phyloP scores from a whole-genome alignment of 2,113 vertebrate species.

The Anseranas semipalmata region DNA sequence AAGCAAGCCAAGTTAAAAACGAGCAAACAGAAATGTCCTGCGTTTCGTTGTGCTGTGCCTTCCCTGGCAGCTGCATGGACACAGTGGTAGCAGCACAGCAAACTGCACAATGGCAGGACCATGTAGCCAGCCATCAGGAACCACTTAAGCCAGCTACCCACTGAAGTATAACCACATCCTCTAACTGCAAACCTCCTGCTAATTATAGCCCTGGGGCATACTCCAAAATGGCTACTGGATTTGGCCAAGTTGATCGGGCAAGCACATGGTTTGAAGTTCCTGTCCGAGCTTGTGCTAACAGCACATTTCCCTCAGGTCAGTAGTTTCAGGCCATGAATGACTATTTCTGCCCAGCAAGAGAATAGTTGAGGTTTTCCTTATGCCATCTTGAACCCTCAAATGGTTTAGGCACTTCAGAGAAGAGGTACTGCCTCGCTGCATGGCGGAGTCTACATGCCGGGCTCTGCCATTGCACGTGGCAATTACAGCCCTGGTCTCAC shows the following conservation, averaged over 20 bases:
- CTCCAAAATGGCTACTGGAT: neutral
- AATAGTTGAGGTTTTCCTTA: neutral
- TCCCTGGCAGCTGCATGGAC: neutral
- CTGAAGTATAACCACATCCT: neutral
- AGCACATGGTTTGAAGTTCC: fast-evolving
- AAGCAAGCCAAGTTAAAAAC: neutral
- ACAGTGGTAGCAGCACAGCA: neutral
- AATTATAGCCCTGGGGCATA: neutral
- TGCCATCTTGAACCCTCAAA: neutral
- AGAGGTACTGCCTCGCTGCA: neutral
- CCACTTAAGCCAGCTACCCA: neutral
- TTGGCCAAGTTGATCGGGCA: fast-evolving
- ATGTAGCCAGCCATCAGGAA: fast-evolving
- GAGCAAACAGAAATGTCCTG: neutral
- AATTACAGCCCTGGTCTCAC: neutral
- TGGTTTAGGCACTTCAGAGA: neutral
- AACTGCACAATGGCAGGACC: neutral
- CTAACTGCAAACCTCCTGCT: neutral
- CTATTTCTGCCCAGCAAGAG: neutral
- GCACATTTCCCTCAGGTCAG: neutral
- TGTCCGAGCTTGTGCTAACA: neutral
- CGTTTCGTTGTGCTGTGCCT: neutral
- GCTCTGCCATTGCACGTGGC: neutral
- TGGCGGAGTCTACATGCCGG: neutral
- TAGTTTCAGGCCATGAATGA: neutral